Percentiles rank a stretch among this genome's conserved stretches.
phyloP scores from a whole-genome alignment of 2,797 vertebrate genomes.

The Microcaecilia unicolor region DNA sequence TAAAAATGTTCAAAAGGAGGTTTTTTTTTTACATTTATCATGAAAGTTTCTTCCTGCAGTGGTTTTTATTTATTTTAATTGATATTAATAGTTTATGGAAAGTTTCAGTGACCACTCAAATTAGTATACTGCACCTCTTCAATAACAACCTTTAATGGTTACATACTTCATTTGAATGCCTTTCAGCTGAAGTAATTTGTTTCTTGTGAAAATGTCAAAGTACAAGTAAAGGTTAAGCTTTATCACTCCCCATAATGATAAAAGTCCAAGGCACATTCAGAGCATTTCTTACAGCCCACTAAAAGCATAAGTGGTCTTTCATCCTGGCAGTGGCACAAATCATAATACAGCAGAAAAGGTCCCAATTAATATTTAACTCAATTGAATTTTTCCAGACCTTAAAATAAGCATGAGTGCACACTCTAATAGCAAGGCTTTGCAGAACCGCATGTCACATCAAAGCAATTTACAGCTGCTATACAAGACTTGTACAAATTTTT shows the following conservation, averaged over 20 bases:
- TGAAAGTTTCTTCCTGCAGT: too few relatives aligned
- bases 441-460: background rate
- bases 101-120: too few relatives aligned
- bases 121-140: too few relatives aligned
- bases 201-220: slow-evolving; percentile 6
- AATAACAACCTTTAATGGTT: slow-evolving; percentile 18
- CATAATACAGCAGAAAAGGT: background rate
- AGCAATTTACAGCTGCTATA: background rate
- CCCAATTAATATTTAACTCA: background rate
- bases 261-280: background rate
- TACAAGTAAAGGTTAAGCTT: slow-evolving; percentile 8
- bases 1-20: too few relatives aligned
- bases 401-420: background rate
- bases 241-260: background rate
- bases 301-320: background rate
- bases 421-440: background rate
- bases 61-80: too few relatives aligned
- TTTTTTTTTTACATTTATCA: too few relatives aligned
- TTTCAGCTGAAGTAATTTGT: slow-evolving; percentile 19
- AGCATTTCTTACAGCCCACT: background rate
- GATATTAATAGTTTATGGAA: too few relatives aligned
- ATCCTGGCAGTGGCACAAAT: background rate
- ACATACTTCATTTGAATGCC: slow-evolving; percentile 16
- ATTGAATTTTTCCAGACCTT: background rate
- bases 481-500: background rate